These are phyloP conservation scores for Apamea anceps DNA, from an alignment of 2,888 invertebrate species.

Conservation along the genomic window DNA sequence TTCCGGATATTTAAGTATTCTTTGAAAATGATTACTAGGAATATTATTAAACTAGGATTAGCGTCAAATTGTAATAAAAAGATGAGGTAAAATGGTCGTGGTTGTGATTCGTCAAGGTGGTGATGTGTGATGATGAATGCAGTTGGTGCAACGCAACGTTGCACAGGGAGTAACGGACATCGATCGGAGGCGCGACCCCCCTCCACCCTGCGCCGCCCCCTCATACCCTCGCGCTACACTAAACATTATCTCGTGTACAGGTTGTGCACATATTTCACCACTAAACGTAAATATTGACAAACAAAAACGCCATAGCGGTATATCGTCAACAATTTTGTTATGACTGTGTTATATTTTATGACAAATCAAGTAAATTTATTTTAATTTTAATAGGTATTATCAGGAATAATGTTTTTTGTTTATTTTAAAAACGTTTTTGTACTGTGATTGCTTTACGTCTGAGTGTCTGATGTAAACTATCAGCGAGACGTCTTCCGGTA, in stretches of 20 bases:
- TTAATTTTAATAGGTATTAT: not conserved
- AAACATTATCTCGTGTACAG: constrained; percentile 80
- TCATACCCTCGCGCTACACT: constrained; percentile 68
- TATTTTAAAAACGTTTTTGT: not conserved
- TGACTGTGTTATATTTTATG: not conserved
- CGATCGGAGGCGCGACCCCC: constrained; percentile 78
- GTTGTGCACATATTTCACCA: constrained; percentile 65
- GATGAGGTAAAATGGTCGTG: no score
- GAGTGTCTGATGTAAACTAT: constrained; percentile 10
- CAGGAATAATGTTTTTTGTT: not conserved
- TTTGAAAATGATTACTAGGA: not conserved
- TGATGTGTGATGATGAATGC: constrained; percentile 74
- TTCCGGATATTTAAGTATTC: not conserved
- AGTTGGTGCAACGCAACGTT: constrained; percentile 81
- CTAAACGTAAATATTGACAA: constrained; percentile 50
- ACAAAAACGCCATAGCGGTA: constrained; percentile 24
- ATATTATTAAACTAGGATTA: not conserved
- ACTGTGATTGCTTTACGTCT: not conserved
- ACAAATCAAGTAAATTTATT: not conserved
- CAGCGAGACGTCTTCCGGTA: constrained; percentile 2
- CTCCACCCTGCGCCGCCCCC: constrained; percentile 55
- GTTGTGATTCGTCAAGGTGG: constrained; percentile 25
- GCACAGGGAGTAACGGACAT: constrained; percentile 83
- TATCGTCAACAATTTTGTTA: constrained; percentile 2
- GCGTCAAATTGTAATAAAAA: not conserved